Evolutionary conservation across 2,888 invertebrate genomes (phyloP), one percentile per base, ranked within the genome.

Genomic region (Ophioninae sp.): DNA sequence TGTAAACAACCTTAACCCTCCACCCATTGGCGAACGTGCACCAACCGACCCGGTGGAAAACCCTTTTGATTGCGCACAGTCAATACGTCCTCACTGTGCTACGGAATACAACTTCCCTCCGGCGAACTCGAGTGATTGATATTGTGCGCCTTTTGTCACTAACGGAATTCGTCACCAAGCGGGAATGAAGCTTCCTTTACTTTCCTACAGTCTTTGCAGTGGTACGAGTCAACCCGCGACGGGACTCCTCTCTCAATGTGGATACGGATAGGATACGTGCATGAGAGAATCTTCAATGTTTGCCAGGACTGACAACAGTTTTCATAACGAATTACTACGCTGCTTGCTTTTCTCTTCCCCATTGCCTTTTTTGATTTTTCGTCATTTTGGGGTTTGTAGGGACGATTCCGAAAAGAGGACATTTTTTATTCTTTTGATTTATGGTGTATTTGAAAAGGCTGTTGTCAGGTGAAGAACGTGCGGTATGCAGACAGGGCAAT

Each of bases 161-260:
- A 51, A 51, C 51, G 51, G 17, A 51, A 51, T 51, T 51, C 51
- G 51, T 51, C 51, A 51, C 13, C 13, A 13, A 51, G 51, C 17
- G 51, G 1, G 17, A 51, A 17, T 13, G 17, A 6, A 13, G 51
- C 51, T 17, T 17, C 17, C 51, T 51, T 51, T 51, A 51, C 13
- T 51, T 17, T 51, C 51, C 51, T 23, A 37, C n/a, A 17, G 41
- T 22, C 58, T 59, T 72, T 58, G 58, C 72, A 72, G 72, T 72
- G 39, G 59, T 72, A 72, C 39, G 30, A 56, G 56, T 69, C 69
- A 30, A 22, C 56, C 56, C 23, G 22, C 6, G 37, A 5, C 10
- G 17, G 37, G 67, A 10, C 67, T 2, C 6, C 9, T 2, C 20
- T 22, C 59, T 20, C 20, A 41, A 17, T 5, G 8, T 44, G 20